These are phyloP conservation scores for Cottus gobio DNA, from an alignment of 2,113 vertebrate genomes.

Conservation along the genomic window DNA sequence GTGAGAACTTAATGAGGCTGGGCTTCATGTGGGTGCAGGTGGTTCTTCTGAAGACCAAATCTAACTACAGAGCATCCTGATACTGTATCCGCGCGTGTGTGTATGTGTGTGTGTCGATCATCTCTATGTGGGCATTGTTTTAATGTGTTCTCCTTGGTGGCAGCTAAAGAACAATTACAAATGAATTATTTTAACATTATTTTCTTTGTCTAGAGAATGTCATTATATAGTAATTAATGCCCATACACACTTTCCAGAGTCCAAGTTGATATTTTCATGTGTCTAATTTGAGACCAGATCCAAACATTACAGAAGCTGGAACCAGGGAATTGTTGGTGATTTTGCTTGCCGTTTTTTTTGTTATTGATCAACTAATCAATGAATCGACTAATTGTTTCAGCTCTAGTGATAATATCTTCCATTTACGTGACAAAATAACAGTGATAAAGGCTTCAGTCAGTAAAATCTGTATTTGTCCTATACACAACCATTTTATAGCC, in stretches of 20 bases:
- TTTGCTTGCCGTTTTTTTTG: too few species aligned
- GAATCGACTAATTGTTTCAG: background rate
- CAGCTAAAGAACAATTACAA: background rate
- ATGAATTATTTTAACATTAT: background rate
- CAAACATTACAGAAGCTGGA: too few species aligned
- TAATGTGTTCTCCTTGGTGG: background rate
- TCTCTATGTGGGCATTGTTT: background rate
- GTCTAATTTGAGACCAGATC: background rate
- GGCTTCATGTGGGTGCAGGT: slow-evolving; percentile 21
- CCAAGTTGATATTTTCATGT: background rate
- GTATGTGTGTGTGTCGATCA: background rate
- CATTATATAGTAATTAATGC: too few species aligned
- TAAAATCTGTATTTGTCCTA: background rate
- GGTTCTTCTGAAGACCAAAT: slow-evolving; percentile 1
- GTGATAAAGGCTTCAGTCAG: background rate
- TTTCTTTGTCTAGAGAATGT: background rate
- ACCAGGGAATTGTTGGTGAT: background rate
- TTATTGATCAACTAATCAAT: background rate
- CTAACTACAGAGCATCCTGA: background rate
- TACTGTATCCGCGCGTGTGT: too few species aligned
- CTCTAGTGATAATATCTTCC: background rate
- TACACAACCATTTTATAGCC: background rate
- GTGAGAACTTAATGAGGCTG: slow-evolving; percentile 28
- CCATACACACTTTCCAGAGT: too few species aligned
- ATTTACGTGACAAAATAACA: background rate